Conservation (phyloP, 1,140 invertebrate genomes). For the Atta colombica region DNA sequence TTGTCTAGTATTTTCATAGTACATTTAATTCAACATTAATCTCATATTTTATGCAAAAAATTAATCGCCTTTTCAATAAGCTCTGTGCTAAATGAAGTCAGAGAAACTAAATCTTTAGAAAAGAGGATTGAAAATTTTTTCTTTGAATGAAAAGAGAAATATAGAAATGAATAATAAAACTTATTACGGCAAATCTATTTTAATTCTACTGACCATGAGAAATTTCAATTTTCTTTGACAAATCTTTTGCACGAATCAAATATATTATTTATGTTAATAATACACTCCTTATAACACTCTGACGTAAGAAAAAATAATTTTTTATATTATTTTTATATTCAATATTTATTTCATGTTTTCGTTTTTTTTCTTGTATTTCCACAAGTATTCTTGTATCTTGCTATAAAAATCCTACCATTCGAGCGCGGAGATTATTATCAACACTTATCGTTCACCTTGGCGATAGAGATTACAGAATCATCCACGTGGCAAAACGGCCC, state of each 20-base stretch:
- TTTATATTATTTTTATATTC: neutral
- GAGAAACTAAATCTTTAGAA: neutral
- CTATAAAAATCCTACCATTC: slow-evolving; percentile 54
- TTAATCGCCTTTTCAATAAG: slow-evolving; percentile 1
- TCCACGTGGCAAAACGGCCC: slow-evolving; percentile 66
- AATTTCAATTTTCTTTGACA: neutral
- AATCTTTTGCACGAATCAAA: neutral
- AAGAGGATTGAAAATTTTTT: neutral
- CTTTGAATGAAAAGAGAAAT: neutral
- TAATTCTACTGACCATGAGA: neutral
- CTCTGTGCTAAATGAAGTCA: neutral
- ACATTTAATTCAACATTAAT: neutral
- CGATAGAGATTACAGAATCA: slow-evolving; percentile 71
- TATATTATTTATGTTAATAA: neutral
- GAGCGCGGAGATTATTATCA: slow-evolving; percentile 68
- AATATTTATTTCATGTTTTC: slow-evolving; percentile 27
- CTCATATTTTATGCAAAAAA: neutral
- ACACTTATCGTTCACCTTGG: slow-evolving; percentile 37
- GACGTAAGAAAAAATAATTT: slow-evolving; percentile 2
- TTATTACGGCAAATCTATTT: neutral
- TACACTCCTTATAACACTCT: neutral
- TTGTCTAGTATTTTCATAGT: neutral
- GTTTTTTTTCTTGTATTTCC: slow-evolving; percentile 41
- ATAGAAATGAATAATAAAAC: neutral
- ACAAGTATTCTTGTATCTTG: neutral